A percentile compares a stretch with the other conserved stretches of the same genome.
phyloP scores from a whole-genome alignment of 2,888 invertebrate genomes.

The Cerastis rubricosa region DNA sequence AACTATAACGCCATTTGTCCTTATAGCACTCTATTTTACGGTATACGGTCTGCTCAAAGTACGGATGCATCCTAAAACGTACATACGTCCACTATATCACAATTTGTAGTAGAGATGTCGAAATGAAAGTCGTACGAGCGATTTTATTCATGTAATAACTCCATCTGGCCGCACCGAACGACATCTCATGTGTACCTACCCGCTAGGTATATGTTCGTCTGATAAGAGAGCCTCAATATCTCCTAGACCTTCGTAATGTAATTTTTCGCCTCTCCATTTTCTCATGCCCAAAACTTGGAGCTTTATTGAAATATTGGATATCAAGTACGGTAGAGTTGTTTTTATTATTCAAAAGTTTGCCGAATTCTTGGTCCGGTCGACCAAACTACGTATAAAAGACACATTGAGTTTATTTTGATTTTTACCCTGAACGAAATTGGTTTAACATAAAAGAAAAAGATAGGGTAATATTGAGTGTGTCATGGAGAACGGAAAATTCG shows the following conservation, averaged over 20 bases:
- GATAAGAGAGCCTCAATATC: slow-evolving; percentile 82
- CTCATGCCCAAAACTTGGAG: slow-evolving; percentile 84
- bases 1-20: neutral
- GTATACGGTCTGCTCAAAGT: slow-evolving; percentile 22
- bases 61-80: slow-evolving; percentile 32
- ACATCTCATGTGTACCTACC: slow-evolving; percentile 62
- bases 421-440: slow-evolving; percentile 76
- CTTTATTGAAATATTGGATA: slow-evolving; percentile 90
- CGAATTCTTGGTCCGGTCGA: slow-evolving; percentile 72
- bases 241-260: slow-evolving; percentile 87
- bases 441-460: slow-evolving; percentile 75
- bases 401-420: slow-evolving; percentile 82
- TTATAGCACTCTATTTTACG: slow-evolving; percentile 14
- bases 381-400: slow-evolving; percentile 75
- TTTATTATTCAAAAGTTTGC: slow-evolving; percentile 86
- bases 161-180: slow-evolving; percentile 51
- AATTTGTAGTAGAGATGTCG: slow-evolving; percentile 49
- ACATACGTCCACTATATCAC: slow-evolving; percentile 29
- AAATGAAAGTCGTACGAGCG: slow-evolving; percentile 61
- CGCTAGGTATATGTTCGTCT: slow-evolving; percentile 70
- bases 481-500: slow-evolving; percentile 67
- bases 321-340: slow-evolving; percentile 87
- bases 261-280: slow-evolving; percentile 88
- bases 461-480: slow-evolving; percentile 74
- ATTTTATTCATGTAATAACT: slow-evolving; percentile 63